These are phyloP conservation scores for Coracopsis vasa DNA, from an alignment of 2,113 vertebrate genomes.

Conservation along the genomic window DNA sequence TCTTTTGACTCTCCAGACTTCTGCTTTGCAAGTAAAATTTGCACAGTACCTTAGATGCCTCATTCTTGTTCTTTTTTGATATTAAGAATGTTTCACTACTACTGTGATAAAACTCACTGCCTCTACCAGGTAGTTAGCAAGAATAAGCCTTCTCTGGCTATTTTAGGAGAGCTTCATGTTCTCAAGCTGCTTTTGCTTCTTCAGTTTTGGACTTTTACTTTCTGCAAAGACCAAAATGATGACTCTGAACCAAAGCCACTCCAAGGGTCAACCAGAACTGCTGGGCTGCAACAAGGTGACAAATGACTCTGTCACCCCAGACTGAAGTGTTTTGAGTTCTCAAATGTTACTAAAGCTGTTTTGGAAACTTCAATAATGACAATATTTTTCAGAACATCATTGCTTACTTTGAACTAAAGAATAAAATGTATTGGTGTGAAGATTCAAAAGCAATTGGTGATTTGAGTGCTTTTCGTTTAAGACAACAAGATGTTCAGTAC, in stretches of 20 bases:
- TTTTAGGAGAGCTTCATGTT: background rate
- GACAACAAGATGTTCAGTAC: background rate
- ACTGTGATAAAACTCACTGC: background rate
- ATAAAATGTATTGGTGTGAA: background rate
- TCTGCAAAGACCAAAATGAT: background rate
- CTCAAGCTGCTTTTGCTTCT: background rate
- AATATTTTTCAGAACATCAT: background rate
- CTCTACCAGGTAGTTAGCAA: background rate
- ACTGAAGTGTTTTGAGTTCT: background rate
- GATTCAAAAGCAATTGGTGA: background rate
- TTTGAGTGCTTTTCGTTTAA: background rate
- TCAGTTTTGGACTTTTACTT: background rate
- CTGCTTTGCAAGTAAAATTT: constrained; percentile 62
- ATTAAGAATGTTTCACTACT: background rate
- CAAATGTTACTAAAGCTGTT: background rate
- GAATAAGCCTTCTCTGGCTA: background rate
- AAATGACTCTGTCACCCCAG: background rate
- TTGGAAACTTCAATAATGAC: background rate
- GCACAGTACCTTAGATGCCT: background rate
- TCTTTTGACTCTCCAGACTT: constrained; percentile 19
- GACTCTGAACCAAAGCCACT: background rate
- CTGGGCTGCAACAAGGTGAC: background rate
- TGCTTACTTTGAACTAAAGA: background rate
- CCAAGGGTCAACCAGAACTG: background rate
- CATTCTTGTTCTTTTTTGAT: constrained; percentile 4